phyloP scores from a whole-genome alignment of 2,797 vertebrate species.

The Orientallactaga sibirica region DNA sequence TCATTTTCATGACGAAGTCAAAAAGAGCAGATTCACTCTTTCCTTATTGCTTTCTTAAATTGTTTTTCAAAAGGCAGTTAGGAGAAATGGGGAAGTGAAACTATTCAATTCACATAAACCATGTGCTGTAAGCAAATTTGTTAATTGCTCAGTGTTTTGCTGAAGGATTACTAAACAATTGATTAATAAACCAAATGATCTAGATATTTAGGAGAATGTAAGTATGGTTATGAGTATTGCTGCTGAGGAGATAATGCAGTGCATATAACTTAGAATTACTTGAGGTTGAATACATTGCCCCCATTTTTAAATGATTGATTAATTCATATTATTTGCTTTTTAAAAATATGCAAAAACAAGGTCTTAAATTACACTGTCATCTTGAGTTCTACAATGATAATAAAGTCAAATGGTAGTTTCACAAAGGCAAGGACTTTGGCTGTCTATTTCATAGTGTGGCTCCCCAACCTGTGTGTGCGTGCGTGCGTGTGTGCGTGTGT shows the following conservation, averaged over 20 bases:
- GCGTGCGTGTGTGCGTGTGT: no score
- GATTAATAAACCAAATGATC: neutral
- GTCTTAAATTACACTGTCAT: conserved; percentile 38
- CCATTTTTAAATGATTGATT: conserved; percentile 30
- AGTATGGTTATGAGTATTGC: neutral
- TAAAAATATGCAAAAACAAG: conserved; percentile 24
- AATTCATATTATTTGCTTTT: conserved; percentile 32
- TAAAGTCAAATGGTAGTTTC: conserved; percentile 46
- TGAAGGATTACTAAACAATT: neutral
- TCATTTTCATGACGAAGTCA: conserved; percentile 47
- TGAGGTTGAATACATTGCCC: neutral
- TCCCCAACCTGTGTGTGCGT: no score
- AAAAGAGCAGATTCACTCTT: conserved; percentile 40
- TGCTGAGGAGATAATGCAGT: conserved; percentile 28
- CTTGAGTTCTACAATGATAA: neutral
- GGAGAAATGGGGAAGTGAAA: neutral
- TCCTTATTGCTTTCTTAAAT: conserved; percentile 45
- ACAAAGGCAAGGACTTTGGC: neutral
- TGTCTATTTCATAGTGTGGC: neutral
- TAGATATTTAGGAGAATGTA: conserved; percentile 30
- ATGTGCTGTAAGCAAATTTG: neutral
- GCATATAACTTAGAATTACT: neutral
- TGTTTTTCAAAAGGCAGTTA: conserved; percentile 61
- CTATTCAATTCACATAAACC: neutral
- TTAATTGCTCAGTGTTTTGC: conserved; percentile 30